Base-by-base conservation (phyloP, 2,797 vertebrate species). In the Channa striata region DNA sequence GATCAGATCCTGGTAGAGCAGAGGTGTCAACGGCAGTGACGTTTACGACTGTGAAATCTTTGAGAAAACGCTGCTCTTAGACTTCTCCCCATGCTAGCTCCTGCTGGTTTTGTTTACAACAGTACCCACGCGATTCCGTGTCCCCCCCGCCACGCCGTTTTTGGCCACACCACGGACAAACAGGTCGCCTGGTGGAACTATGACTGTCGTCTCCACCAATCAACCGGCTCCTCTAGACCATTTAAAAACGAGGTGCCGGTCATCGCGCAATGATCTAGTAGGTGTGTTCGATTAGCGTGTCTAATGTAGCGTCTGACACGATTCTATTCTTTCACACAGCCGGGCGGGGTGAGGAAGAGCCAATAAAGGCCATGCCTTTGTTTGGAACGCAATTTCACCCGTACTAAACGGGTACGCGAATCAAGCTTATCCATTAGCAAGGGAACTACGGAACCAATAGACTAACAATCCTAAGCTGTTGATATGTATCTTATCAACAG, bases 161-260 rank as follows among this genome's bases (percentile, higher is more conserved):
- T 16, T 43, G 8, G 42, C 16, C 17, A 17, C 42, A n/a, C 8
- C 11, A 12, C 44, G 11, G n/a, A 19, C 11, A 19, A 20, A 11
- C 44, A 47, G 0, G 20, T 21, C 44, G 9, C 44, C 19, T 20
- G 44, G 44, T n/a, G 17, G 17, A 46, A 68, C 85, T 48, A 53
- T 84, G 83, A 79, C 80, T 57, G 2, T 1, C 0, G 12, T 46
- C 37, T 77, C 74, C 8, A 48, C 83, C 95, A 96, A 95, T 95
- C 90, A 92, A 14, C 66, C 71, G 73, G 87, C 88, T 89, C 84
- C 87, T 85, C 81, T 77, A 93, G 96, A 96, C 96, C 96, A 97
- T 98, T 98, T 98, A 98, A 98, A 97, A 95, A 98, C 95, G 85
- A 90, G 96, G 96, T 84, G 62, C 97, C 96, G 94, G 94, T 63